Evolutionary conservation across 2,113 vertebrate species (phyloP), one percentile per base, ranked within the genome.

Genomic region (Erinaceus europaeus): DNA sequence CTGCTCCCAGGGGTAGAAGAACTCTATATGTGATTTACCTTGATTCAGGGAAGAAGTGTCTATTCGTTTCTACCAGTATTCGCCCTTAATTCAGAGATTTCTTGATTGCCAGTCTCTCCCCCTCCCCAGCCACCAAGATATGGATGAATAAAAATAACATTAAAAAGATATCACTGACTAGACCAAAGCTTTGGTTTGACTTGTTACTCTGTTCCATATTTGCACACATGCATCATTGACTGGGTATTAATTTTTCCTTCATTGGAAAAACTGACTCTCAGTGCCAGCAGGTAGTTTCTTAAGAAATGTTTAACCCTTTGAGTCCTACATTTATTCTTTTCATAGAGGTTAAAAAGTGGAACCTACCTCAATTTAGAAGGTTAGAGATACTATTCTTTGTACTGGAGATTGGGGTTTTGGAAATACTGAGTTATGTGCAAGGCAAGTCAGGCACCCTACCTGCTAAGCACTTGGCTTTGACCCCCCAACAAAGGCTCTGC

Each of bases 191-290:
- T 89, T 72, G 44, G 32, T 44, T 36, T 62, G 14, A 38, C 8
- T 2, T 44, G 14, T 91, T 89, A 65, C 64, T 32, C 40, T 92
- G n/a, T 62, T 84, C 36, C 27, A 80, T n/a, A 67, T 80, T 89
- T 76, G 34, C 20, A 52, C 13, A 84, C 50, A 84, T 68, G n/a
- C 40, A 87, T 34, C 77, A 55, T 27, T 81, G 79, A 86, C 40
- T 65, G 36, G 67, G 29, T 78, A 64, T 50, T 84, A 62, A 64
- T 73, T 87, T 84, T 84, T 34, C 27, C 23, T 89, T 81, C 55
- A 62, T 13, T 52, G 44, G 52, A 52, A 90, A 93, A 90, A 65
- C 15, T 61, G 29, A 89, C 79, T 7, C 52, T 92, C 62, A 76
- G 44, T 34, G 40, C 20, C 72, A 72, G 72, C 29, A 62, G 15